phyloP scores from a whole-genome alignment of 35 echinoderm and acorn worm genomes.

The Strongylocentrotus purpuratus region DNA sequence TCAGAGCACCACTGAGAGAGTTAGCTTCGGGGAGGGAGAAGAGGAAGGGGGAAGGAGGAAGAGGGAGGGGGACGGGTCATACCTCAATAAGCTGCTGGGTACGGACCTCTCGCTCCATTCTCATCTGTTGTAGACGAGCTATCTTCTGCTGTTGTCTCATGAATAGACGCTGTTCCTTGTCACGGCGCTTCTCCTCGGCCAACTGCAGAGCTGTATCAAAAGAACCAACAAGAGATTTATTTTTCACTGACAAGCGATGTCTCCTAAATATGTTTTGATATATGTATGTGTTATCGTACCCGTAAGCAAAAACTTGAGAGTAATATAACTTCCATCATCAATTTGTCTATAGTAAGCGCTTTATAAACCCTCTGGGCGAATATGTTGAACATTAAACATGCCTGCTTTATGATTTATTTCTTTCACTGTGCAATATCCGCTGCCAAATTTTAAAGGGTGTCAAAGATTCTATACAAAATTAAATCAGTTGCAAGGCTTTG shows the following conservation, averaged over 20 bases:
- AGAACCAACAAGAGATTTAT: not conserved
- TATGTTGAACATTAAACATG: too few relatives aligned
- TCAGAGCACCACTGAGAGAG: not conserved
- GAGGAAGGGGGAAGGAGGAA: not conserved
- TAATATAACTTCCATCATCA: too few relatives aligned
- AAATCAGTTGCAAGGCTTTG: too few relatives aligned
- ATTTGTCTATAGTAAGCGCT: too few relatives aligned
- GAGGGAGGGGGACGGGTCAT: not conserved
- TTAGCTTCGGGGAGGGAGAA: not conserved
- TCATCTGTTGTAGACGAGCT: constrained; percentile 80
- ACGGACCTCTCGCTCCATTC: constrained; percentile 87
- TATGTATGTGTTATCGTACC: too few relatives aligned
- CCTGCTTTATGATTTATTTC: too few relatives aligned
- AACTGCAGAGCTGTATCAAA: constrained; percentile 75
- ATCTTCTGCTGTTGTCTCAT: constrained; percentile 84
- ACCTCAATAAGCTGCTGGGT: constrained; percentile 96
- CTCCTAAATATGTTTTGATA: too few relatives aligned
- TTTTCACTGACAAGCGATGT: not conserved
- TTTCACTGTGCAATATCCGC: too few relatives aligned
- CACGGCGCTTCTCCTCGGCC: constrained; percentile 88
- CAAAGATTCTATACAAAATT: too few relatives aligned
- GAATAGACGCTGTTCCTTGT: constrained; percentile 83
- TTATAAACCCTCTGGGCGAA: too few relatives aligned
- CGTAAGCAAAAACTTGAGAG: too few relatives aligned
- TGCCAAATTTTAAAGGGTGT: too few relatives aligned